Evolutionary conservation across 1,140 invertebrate genomes (phyloP).

Genomic region (Dendroctonus valens): DNA sequence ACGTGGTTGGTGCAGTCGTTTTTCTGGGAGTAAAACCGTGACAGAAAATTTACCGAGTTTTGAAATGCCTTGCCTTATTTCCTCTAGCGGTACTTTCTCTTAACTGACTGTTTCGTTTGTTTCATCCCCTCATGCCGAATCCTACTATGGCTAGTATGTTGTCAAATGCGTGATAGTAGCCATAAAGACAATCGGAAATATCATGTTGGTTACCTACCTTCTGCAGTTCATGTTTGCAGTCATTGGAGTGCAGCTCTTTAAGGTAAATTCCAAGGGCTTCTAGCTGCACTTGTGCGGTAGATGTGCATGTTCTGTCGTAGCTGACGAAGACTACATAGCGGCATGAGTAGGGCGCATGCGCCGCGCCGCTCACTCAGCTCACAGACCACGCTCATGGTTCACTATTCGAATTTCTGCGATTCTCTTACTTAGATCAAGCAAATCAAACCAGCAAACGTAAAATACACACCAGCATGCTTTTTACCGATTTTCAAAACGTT

Average conservation of each 20-base stretch:
- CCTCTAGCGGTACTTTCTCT: constrained; percentile 4
- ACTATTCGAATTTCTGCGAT: constrained; percentile 26
- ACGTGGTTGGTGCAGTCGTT: too few relatives aligned
- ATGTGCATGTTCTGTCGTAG: constrained; percentile 48
- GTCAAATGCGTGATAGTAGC: constrained; percentile 99
- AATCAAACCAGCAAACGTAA: too few relatives aligned
- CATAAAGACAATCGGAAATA: constrained; percentile 98
- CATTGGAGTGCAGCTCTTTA: constrained; percentile 99
- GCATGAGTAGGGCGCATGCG: constrained; percentile 34
- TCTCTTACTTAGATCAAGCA: not conserved
- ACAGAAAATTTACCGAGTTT: too few relatives aligned
- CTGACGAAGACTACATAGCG: constrained; percentile 39
- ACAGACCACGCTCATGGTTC: constrained; percentile 38
- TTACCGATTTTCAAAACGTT: too few relatives aligned
- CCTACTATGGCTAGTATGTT: constrained; percentile 76
- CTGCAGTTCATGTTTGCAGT: constrained; percentile 99
- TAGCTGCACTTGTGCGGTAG: constrained; percentile 44
- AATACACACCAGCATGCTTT: too few relatives aligned
- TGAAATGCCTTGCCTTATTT: too few relatives aligned
- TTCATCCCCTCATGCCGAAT: constrained; percentile 47
- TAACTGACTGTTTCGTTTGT: constrained; percentile 43
- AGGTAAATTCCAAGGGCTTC: constrained; percentile 67
- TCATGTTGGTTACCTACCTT: constrained; percentile 98
- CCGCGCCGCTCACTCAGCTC: constrained; percentile 35
- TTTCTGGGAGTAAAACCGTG: too few relatives aligned